Evolutionary conservation across 1,140 invertebrate genomes (phyloP).

Genomic region (Carcinoscorpius rotundicauda): DNA sequence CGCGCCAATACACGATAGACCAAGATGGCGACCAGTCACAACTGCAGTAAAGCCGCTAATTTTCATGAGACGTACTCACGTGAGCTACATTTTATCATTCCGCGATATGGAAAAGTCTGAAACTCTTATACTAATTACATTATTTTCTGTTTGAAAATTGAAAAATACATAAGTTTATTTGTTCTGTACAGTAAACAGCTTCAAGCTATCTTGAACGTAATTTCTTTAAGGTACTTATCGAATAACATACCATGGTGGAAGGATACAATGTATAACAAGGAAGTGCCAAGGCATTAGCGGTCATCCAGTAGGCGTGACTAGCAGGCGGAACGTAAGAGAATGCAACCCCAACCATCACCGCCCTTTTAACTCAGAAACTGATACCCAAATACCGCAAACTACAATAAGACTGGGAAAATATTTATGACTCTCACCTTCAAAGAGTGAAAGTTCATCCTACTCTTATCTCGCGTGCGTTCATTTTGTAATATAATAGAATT

Average conservation of each 20-base stretch:
- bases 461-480: too few relatives aligned
- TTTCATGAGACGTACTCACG: conserved; percentile 11
- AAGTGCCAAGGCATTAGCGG: conserved; percentile 6
- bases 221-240: not conserved
- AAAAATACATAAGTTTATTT: not conserved
- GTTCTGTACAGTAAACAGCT: not conserved
- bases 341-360: conserved; percentile 17
- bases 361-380: not conserved
- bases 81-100: conserved; percentile 4
- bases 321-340: conserved; percentile 19
- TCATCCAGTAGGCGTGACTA: conserved; percentile 16
- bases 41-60: conserved; percentile 2
- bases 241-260: conserved; percentile 8
- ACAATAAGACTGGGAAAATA: too few relatives aligned
- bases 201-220: not conserved
- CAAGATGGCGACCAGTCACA: conserved; percentile 11
- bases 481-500: too few relatives aligned
- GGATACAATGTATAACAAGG: conserved; percentile 10
- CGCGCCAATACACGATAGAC: conserved; percentile 9
- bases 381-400: too few relatives aligned
- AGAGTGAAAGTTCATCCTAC: too few relatives aligned
- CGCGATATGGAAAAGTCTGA: conserved; percentile 9
- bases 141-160: not conserved
- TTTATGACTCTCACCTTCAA: too few relatives aligned
- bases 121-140: not conserved